Evolutionary conservation across 2,888 invertebrate species (phyloP).

Genomic region (Rhaphigaster nebulosa): DNA sequence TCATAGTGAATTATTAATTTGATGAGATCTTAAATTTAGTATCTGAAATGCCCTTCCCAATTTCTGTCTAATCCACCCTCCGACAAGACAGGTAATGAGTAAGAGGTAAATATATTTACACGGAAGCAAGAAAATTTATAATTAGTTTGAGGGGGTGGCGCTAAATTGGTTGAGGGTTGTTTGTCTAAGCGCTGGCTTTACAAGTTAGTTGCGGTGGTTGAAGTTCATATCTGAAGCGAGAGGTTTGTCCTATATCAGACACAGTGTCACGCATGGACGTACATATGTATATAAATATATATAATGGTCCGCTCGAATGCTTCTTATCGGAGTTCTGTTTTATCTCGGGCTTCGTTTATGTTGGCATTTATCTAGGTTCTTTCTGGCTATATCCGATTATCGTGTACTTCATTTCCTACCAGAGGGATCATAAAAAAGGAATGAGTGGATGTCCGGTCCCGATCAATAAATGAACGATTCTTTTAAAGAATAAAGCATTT

Average conservation of each 20-base stretch:
- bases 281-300: not conserved
- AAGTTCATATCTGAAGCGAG: slow-evolving; percentile 12
- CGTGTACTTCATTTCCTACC: not conserved
- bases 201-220: not conserved
- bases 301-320: not conserved
- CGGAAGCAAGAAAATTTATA: slow-evolving; percentile 44
- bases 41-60: too few relatives aligned
- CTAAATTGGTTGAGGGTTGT: slow-evolving; percentile 33
- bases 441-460: not conserved
- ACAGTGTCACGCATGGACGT: not conserved
- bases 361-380: not conserved
- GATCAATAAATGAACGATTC: not conserved
- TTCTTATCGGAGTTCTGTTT: slow-evolving; percentile 3
- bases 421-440: not conserved
- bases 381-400: not conserved
- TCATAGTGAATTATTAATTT: too few relatives aligned
- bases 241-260: not conserved
- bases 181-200: not conserved
- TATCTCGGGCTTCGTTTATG: slow-evolving; percentile 14
- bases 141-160: slow-evolving; percentile 14
- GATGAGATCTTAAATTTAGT: too few relatives aligned
- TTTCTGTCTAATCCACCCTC: not conserved
- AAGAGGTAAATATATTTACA: slow-evolving; percentile 38
- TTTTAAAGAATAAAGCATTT: too few relatives aligned
- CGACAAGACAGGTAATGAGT: slow-evolving; percentile 6